phyloP scores from a whole-genome alignment of 2,113 vertebrate species.

The Burhinus bistriatus region DNA sequence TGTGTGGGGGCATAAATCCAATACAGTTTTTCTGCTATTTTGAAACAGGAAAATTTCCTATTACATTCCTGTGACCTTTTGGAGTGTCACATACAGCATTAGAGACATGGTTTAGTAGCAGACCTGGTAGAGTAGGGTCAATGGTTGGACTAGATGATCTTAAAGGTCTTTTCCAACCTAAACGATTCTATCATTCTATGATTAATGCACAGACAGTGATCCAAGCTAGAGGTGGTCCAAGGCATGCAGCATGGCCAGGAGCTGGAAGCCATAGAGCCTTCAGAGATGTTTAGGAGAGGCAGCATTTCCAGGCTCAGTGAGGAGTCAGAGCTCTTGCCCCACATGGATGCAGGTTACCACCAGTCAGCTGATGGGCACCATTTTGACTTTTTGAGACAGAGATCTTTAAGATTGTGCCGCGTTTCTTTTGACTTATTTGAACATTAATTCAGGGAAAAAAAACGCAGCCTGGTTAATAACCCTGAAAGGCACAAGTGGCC shows the following conservation, averaged over 20 bases:
- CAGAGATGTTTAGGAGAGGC: not conserved
- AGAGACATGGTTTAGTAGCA: too few species aligned
- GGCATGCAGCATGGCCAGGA: not conserved
- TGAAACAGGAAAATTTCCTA: not conserved
- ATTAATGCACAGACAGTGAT: not conserved
- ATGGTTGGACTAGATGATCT: too few species aligned
- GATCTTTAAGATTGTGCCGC: not conserved
- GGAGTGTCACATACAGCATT: not conserved
- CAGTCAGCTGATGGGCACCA: not conserved
- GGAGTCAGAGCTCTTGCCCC: not conserved
- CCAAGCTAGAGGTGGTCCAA: not conserved
- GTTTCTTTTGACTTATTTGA: not conserved
- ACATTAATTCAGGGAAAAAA: not conserved
- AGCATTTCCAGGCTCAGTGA: not conserved
- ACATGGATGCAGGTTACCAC: not conserved
- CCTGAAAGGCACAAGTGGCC: not conserved
- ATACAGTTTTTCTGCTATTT: not conserved
- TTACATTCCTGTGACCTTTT: not conserved
- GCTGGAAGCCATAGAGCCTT: not conserved
- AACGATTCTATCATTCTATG: too few species aligned
- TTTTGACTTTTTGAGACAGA: not conserved
- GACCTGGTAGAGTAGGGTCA: too few species aligned
- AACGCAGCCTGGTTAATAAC: not conserved
- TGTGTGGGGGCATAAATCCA: not conserved
- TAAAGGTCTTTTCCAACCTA: too few species aligned